Percentiles rank a stretch among this genome's conserved stretches.
phyloP scores from a whole-genome alignment of 2,113 vertebrate species.

The Desmodus rotundus region DNA sequence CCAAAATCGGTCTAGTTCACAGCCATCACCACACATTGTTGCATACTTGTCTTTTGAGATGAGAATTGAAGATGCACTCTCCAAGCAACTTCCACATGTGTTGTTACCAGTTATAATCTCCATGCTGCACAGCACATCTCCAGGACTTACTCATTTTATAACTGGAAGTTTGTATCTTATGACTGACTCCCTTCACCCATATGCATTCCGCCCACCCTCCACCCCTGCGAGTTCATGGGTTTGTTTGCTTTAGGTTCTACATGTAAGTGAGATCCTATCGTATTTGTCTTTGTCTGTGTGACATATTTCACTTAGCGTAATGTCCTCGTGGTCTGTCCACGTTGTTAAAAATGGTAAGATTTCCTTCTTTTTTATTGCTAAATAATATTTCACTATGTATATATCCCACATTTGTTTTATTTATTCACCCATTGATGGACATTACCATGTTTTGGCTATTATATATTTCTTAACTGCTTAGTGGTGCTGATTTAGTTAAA shows the following conservation, averaged over 20 bases:
- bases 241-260: not conserved
- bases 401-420: not conserved
- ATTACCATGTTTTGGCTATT: not conserved
- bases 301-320: not conserved
- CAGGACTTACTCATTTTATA: not conserved
- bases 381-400: not conserved
- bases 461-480: not conserved
- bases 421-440: not conserved
- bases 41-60: not conserved
- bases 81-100: not conserved
- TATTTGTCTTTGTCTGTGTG: not conserved
- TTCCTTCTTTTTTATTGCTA: not conserved
- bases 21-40: not conserved
- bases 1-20: not conserved
- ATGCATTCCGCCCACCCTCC: not conserved
- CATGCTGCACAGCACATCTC: not conserved
- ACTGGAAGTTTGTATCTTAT: not conserved
- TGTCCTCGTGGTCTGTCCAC: not conserved
- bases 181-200: not conserved
- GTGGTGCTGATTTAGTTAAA: not conserved
- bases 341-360: not conserved
- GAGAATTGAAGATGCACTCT: not conserved
- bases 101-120: not conserved
- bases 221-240: not conserved
- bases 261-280: not conserved